These are phyloP conservation scores for Tanaodytes sp. DNA, from an alignment of 2,888 invertebrate genomes.

Conservation along the genomic window DNA sequence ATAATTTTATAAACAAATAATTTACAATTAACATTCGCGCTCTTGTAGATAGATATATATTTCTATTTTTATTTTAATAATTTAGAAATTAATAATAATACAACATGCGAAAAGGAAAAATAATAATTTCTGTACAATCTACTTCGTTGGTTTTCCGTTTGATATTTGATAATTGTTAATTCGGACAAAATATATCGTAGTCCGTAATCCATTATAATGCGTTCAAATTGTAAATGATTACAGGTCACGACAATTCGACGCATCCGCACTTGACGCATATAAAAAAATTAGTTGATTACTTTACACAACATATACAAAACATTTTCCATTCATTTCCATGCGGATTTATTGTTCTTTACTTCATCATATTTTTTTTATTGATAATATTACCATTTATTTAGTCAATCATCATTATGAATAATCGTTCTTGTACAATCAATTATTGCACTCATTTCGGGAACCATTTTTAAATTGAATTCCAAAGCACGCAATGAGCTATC, in stretches of 20 bases:
- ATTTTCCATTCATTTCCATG: slow-evolving; percentile 20
- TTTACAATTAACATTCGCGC: too few relatives aligned
- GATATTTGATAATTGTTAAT: not conserved
- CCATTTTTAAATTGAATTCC: too few relatives aligned
- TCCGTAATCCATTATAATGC: slow-evolving; percentile 10
- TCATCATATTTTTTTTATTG: slow-evolving; percentile 2
- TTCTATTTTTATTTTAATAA: too few relatives aligned
- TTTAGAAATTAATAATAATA: too few relatives aligned
- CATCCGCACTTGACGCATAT: slow-evolving; percentile 23
- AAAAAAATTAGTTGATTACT: slow-evolving; percentile 23
- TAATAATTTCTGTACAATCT: slow-evolving; percentile 32
- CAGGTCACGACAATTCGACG: slow-evolving; percentile 45
- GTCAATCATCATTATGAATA: not conserved
- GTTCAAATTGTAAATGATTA: slow-evolving; percentile 44
- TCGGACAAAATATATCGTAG: slow-evolving; percentile 1
- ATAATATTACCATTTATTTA: not conserved
- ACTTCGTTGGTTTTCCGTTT: slow-evolving; percentile 28
- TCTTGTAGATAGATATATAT: too few relatives aligned
- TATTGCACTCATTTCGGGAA: too few relatives aligned
- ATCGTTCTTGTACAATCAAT: not conserved
- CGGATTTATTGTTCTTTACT: slow-evolving; percentile 26
- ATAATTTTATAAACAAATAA: too few relatives aligned
- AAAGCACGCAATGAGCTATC: too few relatives aligned
- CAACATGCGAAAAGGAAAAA: too few relatives aligned
- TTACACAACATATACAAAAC: slow-evolving; percentile 20